Evolutionary conservation across 2,888 invertebrate genomes (phyloP).

Genomic region (Mesoligia furuncula): DNA sequence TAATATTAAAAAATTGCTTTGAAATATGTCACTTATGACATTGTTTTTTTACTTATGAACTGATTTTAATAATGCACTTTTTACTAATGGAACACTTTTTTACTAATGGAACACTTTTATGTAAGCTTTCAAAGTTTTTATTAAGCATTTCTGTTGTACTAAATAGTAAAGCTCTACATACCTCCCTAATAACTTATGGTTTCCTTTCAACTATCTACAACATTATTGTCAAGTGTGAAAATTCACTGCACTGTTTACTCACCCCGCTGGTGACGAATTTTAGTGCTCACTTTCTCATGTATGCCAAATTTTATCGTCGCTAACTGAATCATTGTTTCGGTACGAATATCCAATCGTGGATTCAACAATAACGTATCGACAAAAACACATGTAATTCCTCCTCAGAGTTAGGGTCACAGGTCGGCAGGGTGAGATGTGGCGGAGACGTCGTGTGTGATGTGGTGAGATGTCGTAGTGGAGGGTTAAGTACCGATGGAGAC

Average conservation of each 20-base stretch:
- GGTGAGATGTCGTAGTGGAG: conserved; percentile 76
- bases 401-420: conserved; percentile 74
- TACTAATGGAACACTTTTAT: conserved; percentile 29
- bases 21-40: not conserved
- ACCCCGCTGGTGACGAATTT: conserved; percentile 86
- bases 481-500: conserved; percentile 90
- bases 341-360: conserved; percentile 68
- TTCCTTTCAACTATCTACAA: conserved; percentile 60
- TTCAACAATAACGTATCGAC: conserved; percentile 66
- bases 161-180: conserved; percentile 59
- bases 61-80: conserved; percentile 26
- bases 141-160: conserved; percentile 27
- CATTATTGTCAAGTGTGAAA: conserved; percentile 63
- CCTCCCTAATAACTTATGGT: conserved; percentile 66
- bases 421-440: conserved; percentile 63
- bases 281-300: conserved; percentile 90
- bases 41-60: conserved; percentile 1
- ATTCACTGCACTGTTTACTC: conserved; percentile 89
- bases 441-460: conserved; percentile 72
- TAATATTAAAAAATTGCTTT: not conserved
- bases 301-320: conserved; percentile 92
- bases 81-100: conserved; percentile 9
- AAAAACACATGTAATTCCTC: conserved; percentile 72
- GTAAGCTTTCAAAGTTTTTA: conserved; percentile 44
- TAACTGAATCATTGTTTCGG: conserved; percentile 91